Conservation (phyloP, 2,888 invertebrate genomes). For the Drosophila fungiperda region DNA sequence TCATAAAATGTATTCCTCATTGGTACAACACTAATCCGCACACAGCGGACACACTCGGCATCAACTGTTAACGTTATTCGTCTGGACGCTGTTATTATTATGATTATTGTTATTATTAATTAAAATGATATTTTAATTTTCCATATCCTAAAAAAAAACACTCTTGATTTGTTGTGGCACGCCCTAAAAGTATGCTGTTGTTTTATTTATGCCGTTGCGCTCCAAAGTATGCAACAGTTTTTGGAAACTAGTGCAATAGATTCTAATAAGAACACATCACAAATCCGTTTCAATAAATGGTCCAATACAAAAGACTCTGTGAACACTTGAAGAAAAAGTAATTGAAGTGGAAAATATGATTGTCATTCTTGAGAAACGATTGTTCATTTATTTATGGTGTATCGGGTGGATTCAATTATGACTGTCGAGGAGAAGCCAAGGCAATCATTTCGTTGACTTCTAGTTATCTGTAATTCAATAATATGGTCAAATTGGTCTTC, state of each 20-base stretch:
- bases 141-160: not conserved
- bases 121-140: not conserved
- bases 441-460: too few relatives aligned
- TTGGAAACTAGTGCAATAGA: not conserved
- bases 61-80: not conserved
- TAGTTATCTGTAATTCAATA: too few relatives aligned
- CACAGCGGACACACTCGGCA: not conserved
- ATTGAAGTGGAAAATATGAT: too few relatives aligned
- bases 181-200: slow-evolving; percentile 2
- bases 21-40: not conserved
- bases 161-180: too few relatives aligned
- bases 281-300: too few relatives aligned
- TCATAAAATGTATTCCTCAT: slow-evolving; percentile 6
- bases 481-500: too few relatives aligned
- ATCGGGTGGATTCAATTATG: too few relatives aligned
- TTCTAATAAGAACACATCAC: not conserved
- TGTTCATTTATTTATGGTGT: too few relatives aligned
- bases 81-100: not conserved
- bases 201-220: not conserved
- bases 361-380: too few relatives aligned
- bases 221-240: slow-evolving; percentile 5
- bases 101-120: not conserved
- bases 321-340: too few relatives aligned
- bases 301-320: too few relatives aligned
- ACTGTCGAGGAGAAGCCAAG: too few relatives aligned